phyloP scores from a whole-genome alignment of 2,113 vertebrate species.

The Callipepla californica region DNA sequence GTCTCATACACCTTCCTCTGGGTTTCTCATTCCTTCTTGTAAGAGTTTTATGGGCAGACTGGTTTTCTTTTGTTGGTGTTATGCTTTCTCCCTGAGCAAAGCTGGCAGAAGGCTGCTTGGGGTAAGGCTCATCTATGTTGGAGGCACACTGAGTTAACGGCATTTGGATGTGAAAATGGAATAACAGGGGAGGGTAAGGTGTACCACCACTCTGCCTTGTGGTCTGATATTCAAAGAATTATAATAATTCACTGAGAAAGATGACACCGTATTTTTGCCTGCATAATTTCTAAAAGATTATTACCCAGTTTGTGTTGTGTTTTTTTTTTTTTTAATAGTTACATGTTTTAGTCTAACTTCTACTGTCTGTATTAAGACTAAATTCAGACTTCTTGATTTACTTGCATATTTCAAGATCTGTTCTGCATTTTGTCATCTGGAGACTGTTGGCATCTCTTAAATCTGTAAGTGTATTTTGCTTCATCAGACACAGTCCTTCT shows the following conservation, averaged over 20 bases:
- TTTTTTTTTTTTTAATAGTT: neutral
- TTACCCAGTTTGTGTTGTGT: neutral
- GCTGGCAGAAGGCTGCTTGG: neutral
- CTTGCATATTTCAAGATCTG: conserved; percentile 67
- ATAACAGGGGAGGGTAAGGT: neutral
- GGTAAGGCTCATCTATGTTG: fast-evolving
- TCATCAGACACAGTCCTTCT: neutral
- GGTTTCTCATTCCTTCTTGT: neutral
- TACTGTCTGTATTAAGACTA: neutral
- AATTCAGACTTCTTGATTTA: conserved; percentile 38
- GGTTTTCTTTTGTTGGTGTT: neutral
- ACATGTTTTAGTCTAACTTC: neutral
- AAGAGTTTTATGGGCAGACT: neutral
- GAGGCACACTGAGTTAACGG: neutral
- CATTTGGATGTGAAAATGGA: neutral
- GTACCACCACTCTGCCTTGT: neutral
- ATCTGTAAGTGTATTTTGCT: conserved; percentile 39
- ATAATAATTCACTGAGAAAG: neutral
- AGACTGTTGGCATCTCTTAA: conserved; percentile 70
- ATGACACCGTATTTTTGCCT: neutral
- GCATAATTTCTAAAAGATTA: neutral
- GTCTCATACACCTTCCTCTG: neutral
- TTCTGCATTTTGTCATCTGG: conserved; percentile 73
- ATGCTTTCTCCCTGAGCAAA: fast-evolving
- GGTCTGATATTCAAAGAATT: neutral